These are phyloP conservation scores for Harpegnathos saltator DNA, from an alignment of 1,140 invertebrate species.

Conservation along the genomic window DNA sequence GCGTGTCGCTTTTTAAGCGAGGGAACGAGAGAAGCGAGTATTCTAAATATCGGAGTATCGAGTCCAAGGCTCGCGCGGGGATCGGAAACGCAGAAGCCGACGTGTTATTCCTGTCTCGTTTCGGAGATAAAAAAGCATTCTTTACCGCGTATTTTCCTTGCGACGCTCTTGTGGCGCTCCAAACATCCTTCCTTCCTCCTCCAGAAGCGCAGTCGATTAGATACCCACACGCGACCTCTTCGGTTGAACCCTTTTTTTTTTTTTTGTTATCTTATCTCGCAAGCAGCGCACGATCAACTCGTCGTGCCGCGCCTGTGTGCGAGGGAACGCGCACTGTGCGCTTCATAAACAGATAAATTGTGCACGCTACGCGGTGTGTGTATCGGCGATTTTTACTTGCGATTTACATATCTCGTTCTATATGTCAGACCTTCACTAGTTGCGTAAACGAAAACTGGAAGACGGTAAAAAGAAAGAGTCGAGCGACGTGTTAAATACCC, in stretches of 20 bases:
- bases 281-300: too few species aligned
- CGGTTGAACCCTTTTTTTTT: neutral
- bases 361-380: constrained; percentile 7
- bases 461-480: constrained; percentile 58
- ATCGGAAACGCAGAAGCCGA: neutral
- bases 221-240: neutral
- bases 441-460: constrained; percentile 66
- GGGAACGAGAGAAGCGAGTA: neutral
- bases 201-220: neutral
- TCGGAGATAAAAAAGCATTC: neutral
- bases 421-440: constrained; percentile 29
- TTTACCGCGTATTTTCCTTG: neutral
- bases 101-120: neutral
- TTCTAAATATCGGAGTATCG: neutral
- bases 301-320: too few species aligned
- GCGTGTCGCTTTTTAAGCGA: constrained; percentile 15
- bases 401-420: constrained; percentile 19
- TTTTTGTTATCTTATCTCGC: too few species aligned
- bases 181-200: neutral
- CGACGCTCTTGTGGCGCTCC: neutral
- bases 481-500: constrained; percentile 53
- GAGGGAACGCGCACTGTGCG: neutral
- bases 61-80: neutral
- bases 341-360: constrained; percentile 14
- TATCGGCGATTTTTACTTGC: constrained; percentile 1